Evolutionary conservation across 1,140 invertebrate species (phyloP), one percentile per base, ranked within the genome.

Genomic region (Drosophila insularis): DNA sequence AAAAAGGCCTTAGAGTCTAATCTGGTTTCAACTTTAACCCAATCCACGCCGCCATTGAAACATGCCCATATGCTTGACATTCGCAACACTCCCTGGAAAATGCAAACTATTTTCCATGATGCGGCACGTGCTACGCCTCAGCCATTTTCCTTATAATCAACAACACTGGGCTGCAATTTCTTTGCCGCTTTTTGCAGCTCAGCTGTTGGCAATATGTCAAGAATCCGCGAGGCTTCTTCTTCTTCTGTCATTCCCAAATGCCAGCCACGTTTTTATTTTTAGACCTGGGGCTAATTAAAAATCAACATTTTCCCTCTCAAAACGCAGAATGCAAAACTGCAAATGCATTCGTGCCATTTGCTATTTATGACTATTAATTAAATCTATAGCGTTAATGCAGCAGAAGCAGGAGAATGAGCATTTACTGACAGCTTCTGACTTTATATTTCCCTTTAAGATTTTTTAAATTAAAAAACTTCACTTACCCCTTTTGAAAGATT

Each of bases 181-280:
- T 19, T 46, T 69, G 59, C 72, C 61, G 46, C 59, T 76, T 68
- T 50, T 58, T 50, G 50, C 54, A 50, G n/a, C 56, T 67, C 84
- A 89, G 84, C 84, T 89, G 84, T 81, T 89, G 84, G 84, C 84
- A 89, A 89, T 84, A 74, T 89, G 85, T 89, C 84, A 89, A 89
- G 84, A 89, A 89, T 89, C 76, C 39, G 72, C 68, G 37, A 53
- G 71, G 43, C 17, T 50, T 50, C 19, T 31, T 50, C 19, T 31
- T 37, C 19, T 39, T 62, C 21, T 62, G 58, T 65, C 64, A 17
- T 50, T 21, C 21, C 43, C 43, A 50, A 50, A 73, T 73, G 66
- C 63, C 74, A 53, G 40, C 59, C 68, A 60, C 64, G 61, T 66
- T 71, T 70, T 89, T 35, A 37, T 87, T 87, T 87, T 73, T 80